Evolutionary conservation across 2,888 invertebrate species (phyloP), one percentile per base, ranked within the genome.

Genomic region (Capitulum mitella): DNA sequence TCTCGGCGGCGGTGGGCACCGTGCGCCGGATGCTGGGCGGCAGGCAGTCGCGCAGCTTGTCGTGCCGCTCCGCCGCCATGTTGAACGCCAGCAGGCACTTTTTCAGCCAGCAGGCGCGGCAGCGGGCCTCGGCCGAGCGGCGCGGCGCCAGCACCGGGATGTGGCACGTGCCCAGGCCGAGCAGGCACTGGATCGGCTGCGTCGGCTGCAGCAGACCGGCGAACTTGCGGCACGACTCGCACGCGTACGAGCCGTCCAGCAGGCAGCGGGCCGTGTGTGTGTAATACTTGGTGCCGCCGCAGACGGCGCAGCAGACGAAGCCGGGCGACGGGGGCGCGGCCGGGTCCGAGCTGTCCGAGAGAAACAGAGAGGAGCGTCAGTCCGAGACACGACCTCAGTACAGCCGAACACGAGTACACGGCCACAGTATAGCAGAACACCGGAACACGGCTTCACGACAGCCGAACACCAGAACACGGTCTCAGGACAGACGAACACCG

Each of bases 31-130:
- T 29, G 40, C 70, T 70, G 40, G 70, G 40, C 26, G 70, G 70
- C 40, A 70, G 70, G 37, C 37, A 37, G 26, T 5, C 8, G 40
- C 70, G 70, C 70, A 70, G 70, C 0, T 26, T 22, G 70, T 70
- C 40, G 70, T 70, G 70, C 26, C 70, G 70, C 37, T 40, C 70
- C 8, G 37, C 26, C 29, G 70, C 22, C 70, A 70, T 37, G 70
- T 70, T 70, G 70, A 70, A 40, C 37, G 70, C 70, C 26, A 40
- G 26, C 40, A 70, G 70, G 37, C 37, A 37, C 37, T 40, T 37
- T 40, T 70, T 70, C 40, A 70, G 70, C 70, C 70, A 70, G 70
- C 70, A 70, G 70, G 70, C 70, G 70, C 70, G 70, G 40, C 70
- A 70, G 70, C 70, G 70, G 1, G 70, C 22, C 5, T 70, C 70